phyloP scores from a whole-genome alignment of 1,140 invertebrate genomes.

The Rhyacophila brunnea region DNA sequence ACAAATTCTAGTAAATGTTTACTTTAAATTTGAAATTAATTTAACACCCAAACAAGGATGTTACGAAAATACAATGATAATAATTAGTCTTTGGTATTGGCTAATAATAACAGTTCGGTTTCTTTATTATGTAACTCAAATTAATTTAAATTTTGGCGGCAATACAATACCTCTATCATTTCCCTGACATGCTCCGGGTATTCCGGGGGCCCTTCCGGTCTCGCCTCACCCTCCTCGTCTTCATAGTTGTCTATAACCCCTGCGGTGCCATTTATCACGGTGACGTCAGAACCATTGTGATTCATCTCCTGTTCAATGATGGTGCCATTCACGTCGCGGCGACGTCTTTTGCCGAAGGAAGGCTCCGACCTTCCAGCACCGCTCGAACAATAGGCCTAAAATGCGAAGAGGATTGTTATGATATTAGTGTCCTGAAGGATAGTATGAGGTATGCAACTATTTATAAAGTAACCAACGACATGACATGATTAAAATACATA shows the following conservation, averaged over 20 bases:
- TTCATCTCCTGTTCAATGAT: slow-evolving; percentile 37
- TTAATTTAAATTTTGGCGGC: too few relatives aligned
- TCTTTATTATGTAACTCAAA: too few relatives aligned
- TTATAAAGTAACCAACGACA: too few relatives aligned
- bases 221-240: slow-evolving; percentile 37
- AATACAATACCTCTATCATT: slow-evolving; percentile 87
- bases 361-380: slow-evolving; percentile 73
- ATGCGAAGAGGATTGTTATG: slow-evolving; percentile 5
- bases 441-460: too few relatives aligned
- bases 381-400: slow-evolving; percentile 73
- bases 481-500: too few relatives aligned
- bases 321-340: slow-evolving; percentile 60
- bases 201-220: slow-evolving; percentile 56
- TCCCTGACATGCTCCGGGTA: slow-evolving; percentile 75
- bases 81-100: too few relatives aligned
- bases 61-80: too few relatives aligned
- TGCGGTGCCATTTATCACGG: slow-evolving; percentile 37
- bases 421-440: too few relatives aligned
- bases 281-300: slow-evolving; percentile 38
- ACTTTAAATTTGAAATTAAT: too few relatives aligned
- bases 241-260: slow-evolving; percentile 39
- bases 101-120: too few relatives aligned
- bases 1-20: too few relatives aligned
- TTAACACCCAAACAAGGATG: too few relatives aligned
- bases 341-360: slow-evolving; percentile 71